Base-by-base conservation (phyloP, 1,140 invertebrate species). In the Limonius californicus region DNA sequence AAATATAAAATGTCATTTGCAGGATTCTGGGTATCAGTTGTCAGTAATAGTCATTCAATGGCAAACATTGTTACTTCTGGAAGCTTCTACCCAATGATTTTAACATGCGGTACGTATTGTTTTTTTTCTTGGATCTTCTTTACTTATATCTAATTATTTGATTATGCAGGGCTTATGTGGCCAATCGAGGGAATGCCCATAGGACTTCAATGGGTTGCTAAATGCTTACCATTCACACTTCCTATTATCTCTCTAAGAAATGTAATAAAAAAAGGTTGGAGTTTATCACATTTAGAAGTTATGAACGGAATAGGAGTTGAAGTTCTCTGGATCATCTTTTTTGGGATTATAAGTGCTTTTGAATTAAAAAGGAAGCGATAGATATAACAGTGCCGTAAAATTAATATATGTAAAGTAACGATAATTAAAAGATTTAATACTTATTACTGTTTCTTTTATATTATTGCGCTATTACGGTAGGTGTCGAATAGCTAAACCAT, bases 1-100 rank as follows among this genome's bases (percentile, higher is more conserved):
- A n/a, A n/a, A n/a, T n/a, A 32, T 32, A 11, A 32, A 11, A 11
- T 12, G 8, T 54, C n/a, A 32, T 61, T 70, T 77, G 57, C 64
- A 85, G 85, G 89, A 15, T 87, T 96, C 67, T 80, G 92, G 0
- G 87, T 94, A 32, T 95, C 92, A 0, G 81, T 91, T 0, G 75
- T 89, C 19, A 91, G 89, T 67, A 82, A 84, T 9, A 87, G 88
- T 30, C 91, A 93, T 66, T 86, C 84, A 0, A 80, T 89, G 59
- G 90, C 92, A 0, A 91, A 94, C 78, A 92, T 92, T 73, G 80
- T 92, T 15, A 84, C 91, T 3, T 86, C 91, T 0, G 93, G 93
- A 0, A 89, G 87, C 56, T 94, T 96, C 71, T 94, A 94, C 72
- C 92, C 92, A 0, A 87, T 92, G 78, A 84, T 95, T 59, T 73